A percentile compares a stretch with the other conserved stretches of the same genome.
Evolutionary conservation across 30 jellyfish, hydroid and myxozoan genomes (phyloP).

Genomic region (Cassiopea andromeda): DNA sequence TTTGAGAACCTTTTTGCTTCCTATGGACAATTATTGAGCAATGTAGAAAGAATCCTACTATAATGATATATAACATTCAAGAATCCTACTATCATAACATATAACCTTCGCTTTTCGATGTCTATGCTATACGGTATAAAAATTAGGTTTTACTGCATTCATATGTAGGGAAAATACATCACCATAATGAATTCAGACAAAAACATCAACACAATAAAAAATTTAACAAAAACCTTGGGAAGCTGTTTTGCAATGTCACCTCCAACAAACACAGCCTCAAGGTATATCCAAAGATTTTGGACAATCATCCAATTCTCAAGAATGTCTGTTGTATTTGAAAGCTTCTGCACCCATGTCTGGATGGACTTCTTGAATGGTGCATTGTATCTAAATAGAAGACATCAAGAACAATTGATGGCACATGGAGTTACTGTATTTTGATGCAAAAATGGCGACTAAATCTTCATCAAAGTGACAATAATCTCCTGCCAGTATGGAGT

Average conservation of each 20-base stretch:
- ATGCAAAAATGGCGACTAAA: no score
- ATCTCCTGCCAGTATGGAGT: no score
- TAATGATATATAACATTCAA: not conserved
- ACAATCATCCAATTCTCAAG: constrained; percentile 92
- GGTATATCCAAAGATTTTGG: constrained; percentile 84
- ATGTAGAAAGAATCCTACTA: not conserved
- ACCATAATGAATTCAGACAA: not conserved
- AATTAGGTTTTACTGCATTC: no score
- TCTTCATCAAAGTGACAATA: no score
- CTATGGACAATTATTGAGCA: not conserved
- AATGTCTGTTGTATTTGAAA: constrained; percentile 84
- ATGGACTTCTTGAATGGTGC: constrained; percentile 86
- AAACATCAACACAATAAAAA: no score
- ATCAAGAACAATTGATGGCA: not conserved
- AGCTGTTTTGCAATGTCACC: constrained; percentile 90
- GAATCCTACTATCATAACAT: no score
- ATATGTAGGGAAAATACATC: not conserved
- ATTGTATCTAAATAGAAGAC: constrained; percentile 57
- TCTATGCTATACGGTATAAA: no score
- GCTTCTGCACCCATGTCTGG: constrained; percentile 84
- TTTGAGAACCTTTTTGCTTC: constrained; percentile 86
- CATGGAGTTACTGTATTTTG: no score
- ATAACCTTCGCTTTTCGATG: no score
- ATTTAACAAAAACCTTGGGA: constrained; percentile 62
- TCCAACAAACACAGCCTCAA: constrained; percentile 93